These are phyloP conservation scores for Gonocerus acuteangulatus DNA, from an alignment of 2,888 invertebrate genomes.

Conservation along the genomic window DNA sequence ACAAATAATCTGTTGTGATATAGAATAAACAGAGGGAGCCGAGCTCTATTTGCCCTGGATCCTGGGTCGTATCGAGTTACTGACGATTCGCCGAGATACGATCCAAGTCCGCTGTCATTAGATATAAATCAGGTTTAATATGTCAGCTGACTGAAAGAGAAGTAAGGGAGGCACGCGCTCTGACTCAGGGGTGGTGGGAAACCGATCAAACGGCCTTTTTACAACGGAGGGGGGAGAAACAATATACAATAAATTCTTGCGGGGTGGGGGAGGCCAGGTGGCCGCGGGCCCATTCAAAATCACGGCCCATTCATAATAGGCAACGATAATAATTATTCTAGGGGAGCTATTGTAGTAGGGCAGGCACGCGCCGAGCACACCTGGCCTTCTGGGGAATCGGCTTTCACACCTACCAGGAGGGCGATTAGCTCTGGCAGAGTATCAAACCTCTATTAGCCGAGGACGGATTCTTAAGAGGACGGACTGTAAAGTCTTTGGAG, in stretches of 20 bases:
- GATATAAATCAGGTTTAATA: constrained; percentile 8
- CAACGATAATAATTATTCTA: constrained; percentile 25
- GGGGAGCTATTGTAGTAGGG: not conserved
- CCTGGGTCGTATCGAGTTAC: not conserved
- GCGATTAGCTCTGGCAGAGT: not conserved
- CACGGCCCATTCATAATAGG: constrained; percentile 22
- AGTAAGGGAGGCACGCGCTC: not conserved
- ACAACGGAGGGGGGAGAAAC: constrained; percentile 11
- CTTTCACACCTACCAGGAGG: constrained; percentile 10
- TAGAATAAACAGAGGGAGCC: not conserved
- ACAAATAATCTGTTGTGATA: no score
- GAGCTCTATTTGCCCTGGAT: not conserved
- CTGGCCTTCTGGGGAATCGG: constrained; percentile 6
- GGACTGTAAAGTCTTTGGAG: no score
- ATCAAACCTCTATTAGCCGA: not conserved
- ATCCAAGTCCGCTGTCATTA: no score
- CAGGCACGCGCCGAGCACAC: not conserved
- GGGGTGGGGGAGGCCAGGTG: constrained; percentile 14
- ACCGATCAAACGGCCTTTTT: constrained; percentile 10
- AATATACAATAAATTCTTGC: constrained; percentile 25
- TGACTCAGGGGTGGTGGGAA: constrained; percentile 6
- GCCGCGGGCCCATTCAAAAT: constrained; percentile 18
- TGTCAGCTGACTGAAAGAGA: not conserved
- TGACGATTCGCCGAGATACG: not conserved
- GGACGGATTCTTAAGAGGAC: not conserved